phyloP scores from a whole-genome alignment of 2,113 vertebrate species.

The Prunella himalayana region DNA sequence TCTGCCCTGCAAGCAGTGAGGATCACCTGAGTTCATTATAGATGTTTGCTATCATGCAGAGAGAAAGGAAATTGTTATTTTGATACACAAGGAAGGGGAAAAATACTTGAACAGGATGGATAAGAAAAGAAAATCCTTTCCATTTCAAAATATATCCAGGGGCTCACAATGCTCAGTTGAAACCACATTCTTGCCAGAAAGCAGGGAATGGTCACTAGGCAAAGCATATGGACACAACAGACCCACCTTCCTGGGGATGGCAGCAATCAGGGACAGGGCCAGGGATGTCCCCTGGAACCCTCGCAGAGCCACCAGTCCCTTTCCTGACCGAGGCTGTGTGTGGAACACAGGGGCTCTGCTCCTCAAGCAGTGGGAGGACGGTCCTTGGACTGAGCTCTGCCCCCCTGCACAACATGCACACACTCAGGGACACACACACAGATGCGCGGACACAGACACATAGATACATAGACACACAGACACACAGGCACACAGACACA shows the following conservation, averaged over 20 bases:
- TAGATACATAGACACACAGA: background rate
- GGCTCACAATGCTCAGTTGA: background rate
- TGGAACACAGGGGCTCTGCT: rapidly evolving
- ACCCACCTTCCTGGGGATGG: background rate
- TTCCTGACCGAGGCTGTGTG: rapidly evolving
- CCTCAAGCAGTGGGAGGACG: rapidly evolving
- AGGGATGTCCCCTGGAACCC: rapidly evolving
- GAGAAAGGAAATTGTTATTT: background rate
- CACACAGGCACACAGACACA: background rate
- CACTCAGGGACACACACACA: background rate
- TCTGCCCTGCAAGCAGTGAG: constrained; percentile 11
- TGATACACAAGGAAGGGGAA: background rate
- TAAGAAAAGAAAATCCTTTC: background rate
- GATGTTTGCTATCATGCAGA: background rate
- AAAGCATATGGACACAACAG: rapidly evolving
- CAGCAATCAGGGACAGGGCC: rapidly evolving
- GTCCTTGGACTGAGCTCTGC: background rate
- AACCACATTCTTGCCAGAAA: background rate
- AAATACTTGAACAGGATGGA: background rate
- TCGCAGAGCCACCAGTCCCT: rapidly evolving
- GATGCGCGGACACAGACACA: background rate
- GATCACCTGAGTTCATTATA: constrained; percentile 55
- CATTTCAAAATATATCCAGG: background rate
- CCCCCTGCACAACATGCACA: background rate
- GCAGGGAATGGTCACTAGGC: rapidly evolving